Percentiles rank a stretch among this genome's conserved stretches.
Conservation (phyloP, 2,888 invertebrate species). For the Drosophila greeni region DNA sequence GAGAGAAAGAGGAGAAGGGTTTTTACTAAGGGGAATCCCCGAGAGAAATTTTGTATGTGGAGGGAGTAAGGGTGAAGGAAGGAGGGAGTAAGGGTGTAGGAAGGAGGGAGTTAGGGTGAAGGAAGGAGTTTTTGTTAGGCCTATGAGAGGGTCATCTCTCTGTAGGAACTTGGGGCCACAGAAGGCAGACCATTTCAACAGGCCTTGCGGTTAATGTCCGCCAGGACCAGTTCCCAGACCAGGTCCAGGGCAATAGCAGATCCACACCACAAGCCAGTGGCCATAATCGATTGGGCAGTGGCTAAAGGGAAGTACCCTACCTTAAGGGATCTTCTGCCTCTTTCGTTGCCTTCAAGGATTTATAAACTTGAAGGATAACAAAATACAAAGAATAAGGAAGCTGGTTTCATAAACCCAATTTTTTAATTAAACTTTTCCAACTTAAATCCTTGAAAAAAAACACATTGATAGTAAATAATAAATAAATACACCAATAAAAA, state of each 20-base stretch:
- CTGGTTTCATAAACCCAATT: not conserved
- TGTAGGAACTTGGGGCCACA: not conserved
- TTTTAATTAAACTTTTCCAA: not conserved
- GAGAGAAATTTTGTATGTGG: not conserved
- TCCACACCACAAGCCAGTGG: not conserved
- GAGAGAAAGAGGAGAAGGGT: not conserved
- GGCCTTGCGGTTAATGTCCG: constrained; percentile 10
- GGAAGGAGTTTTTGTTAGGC: not conserved
- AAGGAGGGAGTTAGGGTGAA: not conserved
- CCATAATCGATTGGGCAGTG: not conserved
- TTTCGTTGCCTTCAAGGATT: not conserved
- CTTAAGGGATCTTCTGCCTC: not conserved
- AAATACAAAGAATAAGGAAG: not conserved
- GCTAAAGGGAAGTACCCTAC: not conserved
- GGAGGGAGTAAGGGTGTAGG: not conserved
- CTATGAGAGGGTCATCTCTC: not conserved
- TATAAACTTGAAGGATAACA: not conserved
- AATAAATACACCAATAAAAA: not conserved
- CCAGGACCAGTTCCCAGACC: not conserved
- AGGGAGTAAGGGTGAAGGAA: too few species aligned
- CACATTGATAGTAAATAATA: not conserved
- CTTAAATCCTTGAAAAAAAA: not conserved
- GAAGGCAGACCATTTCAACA: not conserved
- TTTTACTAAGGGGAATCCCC: not conserved
- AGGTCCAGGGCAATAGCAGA: not conserved